These are phyloP conservation scores for Arothron firmamentum DNA, from an alignment of 2,113 vertebrate genomes.

Conservation along the genomic window DNA sequence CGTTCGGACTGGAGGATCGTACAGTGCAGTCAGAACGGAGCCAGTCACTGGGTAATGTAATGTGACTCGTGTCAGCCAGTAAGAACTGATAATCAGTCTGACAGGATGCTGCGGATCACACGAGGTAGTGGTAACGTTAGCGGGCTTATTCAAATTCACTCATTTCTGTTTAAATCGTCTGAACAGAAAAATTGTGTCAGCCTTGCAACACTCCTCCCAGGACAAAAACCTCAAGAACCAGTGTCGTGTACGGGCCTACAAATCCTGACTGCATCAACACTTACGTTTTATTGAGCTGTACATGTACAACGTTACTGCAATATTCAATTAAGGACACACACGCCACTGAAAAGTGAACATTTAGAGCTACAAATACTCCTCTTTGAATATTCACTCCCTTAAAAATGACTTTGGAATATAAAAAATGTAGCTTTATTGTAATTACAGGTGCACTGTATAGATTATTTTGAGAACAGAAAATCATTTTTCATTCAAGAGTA, in stretches of 20 bases:
- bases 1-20: constrained; percentile 35
- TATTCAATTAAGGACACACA: neutral
- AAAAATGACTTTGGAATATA: neutral
- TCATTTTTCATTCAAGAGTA: neutral
- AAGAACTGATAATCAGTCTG: neutral
- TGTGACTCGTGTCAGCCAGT: neutral
- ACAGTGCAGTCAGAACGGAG: constrained; percentile 13
- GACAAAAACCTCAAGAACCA: neutral
- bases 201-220: too few relatives aligned
- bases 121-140: constrained; percentile 45
- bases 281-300: too few relatives aligned
- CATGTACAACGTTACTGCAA: too few relatives aligned
- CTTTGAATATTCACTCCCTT: neutral
- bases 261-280: neutral
- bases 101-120: constrained; percentile 6
- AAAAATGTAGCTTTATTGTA: neutral
- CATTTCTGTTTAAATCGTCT: neutral
- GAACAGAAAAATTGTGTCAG: constrained; percentile 12
- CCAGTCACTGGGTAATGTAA: neutral
- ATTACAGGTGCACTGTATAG: neutral
- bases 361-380: neutral
- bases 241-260: neutral
- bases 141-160: neutral
- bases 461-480: neutral
- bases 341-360: neutral